Percentiles rank a stretch among this genome's conserved stretches.
Evolutionary conservation across 2,113 vertebrate genomes (phyloP).

Genomic region (Saguinus imperator): DNA sequence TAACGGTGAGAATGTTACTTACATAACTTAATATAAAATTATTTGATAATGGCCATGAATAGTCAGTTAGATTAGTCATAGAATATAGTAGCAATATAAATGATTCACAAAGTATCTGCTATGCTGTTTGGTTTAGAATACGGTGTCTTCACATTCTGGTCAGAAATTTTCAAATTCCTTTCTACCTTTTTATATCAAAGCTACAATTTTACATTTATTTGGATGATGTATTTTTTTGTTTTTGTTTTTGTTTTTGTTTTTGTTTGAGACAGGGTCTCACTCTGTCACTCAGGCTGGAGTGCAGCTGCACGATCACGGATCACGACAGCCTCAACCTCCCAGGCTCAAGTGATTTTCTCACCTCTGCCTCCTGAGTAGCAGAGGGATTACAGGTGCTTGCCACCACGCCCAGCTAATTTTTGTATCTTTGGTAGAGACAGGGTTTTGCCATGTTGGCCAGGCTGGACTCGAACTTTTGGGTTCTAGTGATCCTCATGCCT

Average conservation of each 20-base stretch:
- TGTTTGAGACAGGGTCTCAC: background rate
- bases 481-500: too few relatives aligned
- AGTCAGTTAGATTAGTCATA: background rate
- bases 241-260: background rate
- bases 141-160: background rate
- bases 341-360: too few relatives aligned
- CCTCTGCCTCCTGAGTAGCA: too few relatives aligned
- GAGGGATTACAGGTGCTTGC: too few relatives aligned
- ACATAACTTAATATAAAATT: background rate
- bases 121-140: background rate
- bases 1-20: constrained; percentile 10
- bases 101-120: background rate
- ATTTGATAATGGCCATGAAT: background rate
- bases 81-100: background rate
- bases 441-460: too few relatives aligned
- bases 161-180: background rate
- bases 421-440: too few relatives aligned
- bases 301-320: too few relatives aligned
- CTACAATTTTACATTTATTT: constrained; percentile 16
- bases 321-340: too few relatives aligned
- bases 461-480: too few relatives aligned
- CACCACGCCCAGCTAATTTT: too few relatives aligned
- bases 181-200: background rate
- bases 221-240: background rate
- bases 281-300: too few relatives aligned